Conservation (phyloP, 2,113 vertebrate species). For the Lepidothrix coronata region DNA sequence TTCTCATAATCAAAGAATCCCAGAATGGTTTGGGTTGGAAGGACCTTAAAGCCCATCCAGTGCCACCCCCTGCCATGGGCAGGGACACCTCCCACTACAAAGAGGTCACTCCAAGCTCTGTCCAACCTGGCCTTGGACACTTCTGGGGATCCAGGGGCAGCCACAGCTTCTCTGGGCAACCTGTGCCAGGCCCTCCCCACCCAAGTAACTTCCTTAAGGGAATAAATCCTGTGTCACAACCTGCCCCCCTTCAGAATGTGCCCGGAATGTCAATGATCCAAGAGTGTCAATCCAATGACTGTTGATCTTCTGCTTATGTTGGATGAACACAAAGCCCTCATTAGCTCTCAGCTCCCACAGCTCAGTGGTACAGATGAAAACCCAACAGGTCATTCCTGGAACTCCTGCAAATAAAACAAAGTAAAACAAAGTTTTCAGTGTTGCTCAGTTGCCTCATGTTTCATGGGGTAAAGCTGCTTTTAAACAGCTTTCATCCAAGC, state of each 20-base stretch:
- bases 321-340: background rate
- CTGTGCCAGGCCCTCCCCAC: background rate
- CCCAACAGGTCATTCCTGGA: background rate
- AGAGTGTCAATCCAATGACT: background rate
- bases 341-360: background rate
- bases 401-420: background rate
- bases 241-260: background rate
- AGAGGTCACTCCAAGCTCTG: too few species aligned
- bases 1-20: too few species aligned
- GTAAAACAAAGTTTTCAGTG: background rate
- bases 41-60: too few species aligned
- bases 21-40: too few species aligned
- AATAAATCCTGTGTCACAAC: background rate
- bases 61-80: background rate
- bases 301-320: background rate
- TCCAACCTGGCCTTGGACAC: background rate
- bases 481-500: background rate
- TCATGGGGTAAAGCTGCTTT: background rate
- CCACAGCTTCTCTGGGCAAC: background rate
- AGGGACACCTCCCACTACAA: background rate
- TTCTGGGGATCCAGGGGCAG: background rate
- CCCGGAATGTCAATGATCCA: background rate
- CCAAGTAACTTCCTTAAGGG: background rate
- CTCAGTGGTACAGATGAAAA: background rate
- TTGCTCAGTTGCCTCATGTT: background rate